These are phyloP conservation scores for Natrix natrix DNA, from an alignment of 2,797 vertebrate genomes.

Conservation along the genomic window DNA sequence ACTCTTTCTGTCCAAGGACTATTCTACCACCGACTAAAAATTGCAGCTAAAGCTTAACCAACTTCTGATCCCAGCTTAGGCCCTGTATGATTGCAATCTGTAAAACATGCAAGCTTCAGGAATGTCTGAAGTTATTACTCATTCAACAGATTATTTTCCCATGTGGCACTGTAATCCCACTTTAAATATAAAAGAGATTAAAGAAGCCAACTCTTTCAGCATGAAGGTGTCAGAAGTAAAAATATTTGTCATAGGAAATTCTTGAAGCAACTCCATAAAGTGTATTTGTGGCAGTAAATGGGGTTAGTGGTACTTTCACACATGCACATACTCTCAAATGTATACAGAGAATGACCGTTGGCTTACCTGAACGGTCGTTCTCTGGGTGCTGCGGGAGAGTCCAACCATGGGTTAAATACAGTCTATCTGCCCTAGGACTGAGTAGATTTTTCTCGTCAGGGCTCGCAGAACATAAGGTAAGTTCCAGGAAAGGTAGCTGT, in stretches of 20 bases:
- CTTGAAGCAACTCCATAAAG: not conserved
- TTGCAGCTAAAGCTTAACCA: not conserved
- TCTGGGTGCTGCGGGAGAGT: too few relatives aligned
- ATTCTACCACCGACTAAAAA: not conserved
- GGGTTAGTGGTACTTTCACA: not conserved
- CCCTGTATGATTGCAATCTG: not conserved
- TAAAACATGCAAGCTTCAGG: constrained; percentile 4
- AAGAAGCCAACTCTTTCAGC: not conserved
- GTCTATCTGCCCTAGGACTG: too few relatives aligned
- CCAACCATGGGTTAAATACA: too few relatives aligned
- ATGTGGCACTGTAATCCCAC: constrained; percentile 10
- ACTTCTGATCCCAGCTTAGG: not conserved
- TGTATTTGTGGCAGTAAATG: not conserved
- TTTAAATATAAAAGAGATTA: constrained; percentile 15
- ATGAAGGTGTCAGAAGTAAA: not conserved
- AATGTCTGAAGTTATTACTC: not conserved
- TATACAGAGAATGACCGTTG: not conserved
- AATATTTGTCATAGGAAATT: constrained; percentile 1
- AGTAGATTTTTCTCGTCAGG: too few relatives aligned
- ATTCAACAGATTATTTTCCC: constrained; percentile 18
- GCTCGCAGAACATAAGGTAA: too few relatives aligned
- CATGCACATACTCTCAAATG: not conserved
- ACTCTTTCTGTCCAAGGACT: not conserved
- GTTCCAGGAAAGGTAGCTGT: too few relatives aligned
- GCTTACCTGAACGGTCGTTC: too few relatives aligned